Evolutionary conservation across 2,113 vertebrate genomes (phyloP), one percentile per base, ranked within the genome.

Genomic region (Passerina amoena): DNA sequence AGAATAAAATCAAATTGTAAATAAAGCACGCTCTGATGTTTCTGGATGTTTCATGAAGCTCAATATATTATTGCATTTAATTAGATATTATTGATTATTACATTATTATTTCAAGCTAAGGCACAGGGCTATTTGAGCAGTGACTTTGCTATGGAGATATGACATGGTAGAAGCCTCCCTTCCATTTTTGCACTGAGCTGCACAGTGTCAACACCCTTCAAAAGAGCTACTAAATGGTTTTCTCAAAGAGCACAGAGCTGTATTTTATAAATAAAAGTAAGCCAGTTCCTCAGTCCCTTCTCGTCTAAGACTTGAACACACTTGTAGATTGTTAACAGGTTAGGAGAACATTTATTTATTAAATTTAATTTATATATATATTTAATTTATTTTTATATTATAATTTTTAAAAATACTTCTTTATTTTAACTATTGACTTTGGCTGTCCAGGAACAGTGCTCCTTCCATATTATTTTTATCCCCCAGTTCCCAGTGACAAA

Each of bases 391-490:
- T 59, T 59, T n/a, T 23, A 56, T 56, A 22, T 22, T 13, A 54
- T 21, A 33, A 13, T 33, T 54, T 21, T 4, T 11, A 53, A 53
- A 53, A 18, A 51, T 18, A 53, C 30, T 53, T 53, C 16, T 59
- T n/a, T 23, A 57, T 57, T 25, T 59, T 4, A 66, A 53, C 4
- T 57, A 44, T 21, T 20, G 17, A 20, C 14, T 90, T 83, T 42
- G 78, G 23, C 10, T 85, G 5, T 30, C 8, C 27, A 20, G 15
- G 11, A 91, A 25, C 0, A 1, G 8, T 20, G 14, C 1, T 22
- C 9, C 12, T 66, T 71, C 53, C 4, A 3, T 54, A 8, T 21
- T n/a, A 24, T 63, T 59, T 88, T 86, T 42, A 50, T n/a, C 5
- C 3, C 7, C 35, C 14, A 44, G 0, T 12, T 50, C 12, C 35